A percentile compares a stretch with the other conserved stretches of the same genome.
These are phyloP conservation scores for Erythrocercus mccallii DNA, from an alignment of 2,113 vertebrate genomes.

Conservation along the genomic window DNA sequence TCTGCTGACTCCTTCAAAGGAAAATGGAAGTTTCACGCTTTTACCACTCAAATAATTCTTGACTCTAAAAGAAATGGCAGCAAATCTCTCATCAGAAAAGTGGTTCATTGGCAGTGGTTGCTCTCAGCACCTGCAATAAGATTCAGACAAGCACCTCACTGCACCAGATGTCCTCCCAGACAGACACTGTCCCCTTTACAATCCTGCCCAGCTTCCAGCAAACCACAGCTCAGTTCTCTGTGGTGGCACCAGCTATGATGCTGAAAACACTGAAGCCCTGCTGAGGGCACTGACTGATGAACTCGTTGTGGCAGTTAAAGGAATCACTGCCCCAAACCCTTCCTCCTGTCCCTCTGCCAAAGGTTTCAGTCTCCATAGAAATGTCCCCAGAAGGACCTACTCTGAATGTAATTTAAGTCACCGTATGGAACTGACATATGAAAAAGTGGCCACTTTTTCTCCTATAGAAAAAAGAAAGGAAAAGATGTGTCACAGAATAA, in stretches of 20 bases:
- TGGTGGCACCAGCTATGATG: background rate
- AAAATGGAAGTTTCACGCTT: background rate
- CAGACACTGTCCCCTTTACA: background rate
- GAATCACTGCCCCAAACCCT: background rate
- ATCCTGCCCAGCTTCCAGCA: background rate
- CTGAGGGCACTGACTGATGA: background rate
- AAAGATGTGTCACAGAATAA: background rate
- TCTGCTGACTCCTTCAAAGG: background rate
- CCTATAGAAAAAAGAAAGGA: background rate
- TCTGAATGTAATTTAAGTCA: background rate
- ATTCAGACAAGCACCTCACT: background rate
- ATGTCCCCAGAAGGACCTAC: background rate
- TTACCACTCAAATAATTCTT: background rate
- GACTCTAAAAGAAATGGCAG: background rate
- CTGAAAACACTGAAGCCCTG: background rate
- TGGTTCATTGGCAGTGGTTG: background rate
- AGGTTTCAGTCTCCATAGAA: background rate
- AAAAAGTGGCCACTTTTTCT: background rate
- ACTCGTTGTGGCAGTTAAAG: background rate
- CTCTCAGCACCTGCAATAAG: background rate
- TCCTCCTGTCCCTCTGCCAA: slow-evolving; percentile 7
- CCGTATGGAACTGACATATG: background rate
- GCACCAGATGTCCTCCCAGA: background rate
- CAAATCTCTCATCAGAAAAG: background rate
- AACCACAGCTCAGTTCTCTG: background rate